Conservation (phyloP, 2,797 vertebrate species). For the Schizothorax lantsangensis region DNA sequence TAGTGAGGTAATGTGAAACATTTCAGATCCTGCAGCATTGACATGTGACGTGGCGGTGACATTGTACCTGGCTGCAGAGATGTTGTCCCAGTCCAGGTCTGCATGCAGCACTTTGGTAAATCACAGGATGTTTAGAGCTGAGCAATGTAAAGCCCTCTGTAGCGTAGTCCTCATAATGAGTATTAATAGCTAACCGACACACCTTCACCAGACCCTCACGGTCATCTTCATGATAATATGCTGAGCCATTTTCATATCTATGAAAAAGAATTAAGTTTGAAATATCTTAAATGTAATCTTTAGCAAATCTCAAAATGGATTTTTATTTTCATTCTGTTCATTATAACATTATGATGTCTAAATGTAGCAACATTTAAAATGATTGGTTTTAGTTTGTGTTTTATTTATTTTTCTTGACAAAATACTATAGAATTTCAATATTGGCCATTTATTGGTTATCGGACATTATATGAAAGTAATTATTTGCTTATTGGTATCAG, state of each 20-base stretch:
- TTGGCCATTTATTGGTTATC: neutral
- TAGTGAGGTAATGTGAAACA: neutral
- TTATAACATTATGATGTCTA: too few relatives aligned
- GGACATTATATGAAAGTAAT: neutral
- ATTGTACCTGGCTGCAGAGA: constrained; percentile 90
- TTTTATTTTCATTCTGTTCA: neutral
- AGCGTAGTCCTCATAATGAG: constrained; percentile 89
- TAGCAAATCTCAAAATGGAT: neutral
- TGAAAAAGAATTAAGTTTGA: neutral
- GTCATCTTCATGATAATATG: constrained; percentile 95
- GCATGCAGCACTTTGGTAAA: constrained; percentile 92
- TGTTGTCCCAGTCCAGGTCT: constrained; percentile 90
- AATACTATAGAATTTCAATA: neutral
- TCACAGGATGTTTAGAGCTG: constrained; percentile 84
- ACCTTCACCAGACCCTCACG: constrained; percentile 92
- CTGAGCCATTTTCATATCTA: constrained; percentile 95
- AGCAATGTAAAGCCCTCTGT: constrained; percentile 88
- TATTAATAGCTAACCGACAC: constrained; percentile 91
- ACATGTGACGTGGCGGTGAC: constrained; percentile 30
- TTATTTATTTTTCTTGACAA: neutral
- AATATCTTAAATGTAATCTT: neutral
- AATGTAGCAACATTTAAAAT: neutral
- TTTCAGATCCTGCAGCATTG: neutral
- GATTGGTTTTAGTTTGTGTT: neutral
- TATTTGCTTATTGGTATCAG: neutral